Base-by-base conservation (phyloP, 92 coral and sea anemone genomes). In the Virgularia gustaviana region DNA sequence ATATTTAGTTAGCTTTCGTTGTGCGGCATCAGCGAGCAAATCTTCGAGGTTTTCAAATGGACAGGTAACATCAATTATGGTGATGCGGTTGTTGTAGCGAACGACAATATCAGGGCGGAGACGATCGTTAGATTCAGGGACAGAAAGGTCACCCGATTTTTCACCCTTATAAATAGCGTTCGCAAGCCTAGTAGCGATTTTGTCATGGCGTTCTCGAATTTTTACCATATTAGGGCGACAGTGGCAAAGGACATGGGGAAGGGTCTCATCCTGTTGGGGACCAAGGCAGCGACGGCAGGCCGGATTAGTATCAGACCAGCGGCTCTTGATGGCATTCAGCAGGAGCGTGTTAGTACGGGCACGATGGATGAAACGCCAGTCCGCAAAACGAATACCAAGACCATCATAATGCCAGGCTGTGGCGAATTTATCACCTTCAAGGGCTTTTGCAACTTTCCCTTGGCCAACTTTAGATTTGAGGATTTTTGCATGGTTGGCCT, bases 301-400 rank as follows among this genome's bases (percentile, higher is more conserved):
- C 0, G 71, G 28, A 37, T 15, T 15, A 9, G 1, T 24, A 19
- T n/a, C 0, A 4, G 31, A 3, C 23, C 19, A 63, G 0, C 71
- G 2, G 34, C 44, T 31, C n/a, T 60, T 60, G 3, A 30, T 37
- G 5, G 1, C 67, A 30, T 60, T 60, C 0, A 52, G 36, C 0
- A 32, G 71, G 9, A 63, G 32, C 1, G 52, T 63, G 28, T 63
- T 63, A 0, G 51, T 36, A 6, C 52, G 8, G 8, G 71, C 52
- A n/a, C 51, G 41, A 18, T 63, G 71, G 12, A 63, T 63, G 15
- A 63, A 63, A 0, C 71, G 2, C 71, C 71, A 63, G 42, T 63
- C 71, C 2, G 49, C 36, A 18, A 63, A 63, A 9, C 67, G 67
- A 11, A 60, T 31, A 1, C 67, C 67, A 4, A 27, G 2, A 2